These are phyloP conservation scores for Erebia epiphron DNA, from an alignment of 2,888 invertebrate genomes.

Conservation along the genomic window DNA sequence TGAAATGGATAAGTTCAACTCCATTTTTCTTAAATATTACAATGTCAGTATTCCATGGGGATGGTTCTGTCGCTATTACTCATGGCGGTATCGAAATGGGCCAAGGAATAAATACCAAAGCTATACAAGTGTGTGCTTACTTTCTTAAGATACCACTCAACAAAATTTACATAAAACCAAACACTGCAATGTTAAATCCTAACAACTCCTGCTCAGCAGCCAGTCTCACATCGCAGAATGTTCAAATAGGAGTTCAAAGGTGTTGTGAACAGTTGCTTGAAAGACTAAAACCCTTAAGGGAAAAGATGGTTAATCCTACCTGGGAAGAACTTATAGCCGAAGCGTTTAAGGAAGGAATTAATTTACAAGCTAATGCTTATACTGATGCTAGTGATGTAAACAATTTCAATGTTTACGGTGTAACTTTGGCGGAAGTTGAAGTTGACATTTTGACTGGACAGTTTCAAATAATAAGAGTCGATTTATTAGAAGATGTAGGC, in stretches of 20 bases:
- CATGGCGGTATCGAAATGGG: conserved; percentile 88
- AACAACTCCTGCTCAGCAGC: conserved; percentile 84
- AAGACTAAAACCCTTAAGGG: conserved; percentile 71
- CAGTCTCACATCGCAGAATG: conserved; percentile 84
- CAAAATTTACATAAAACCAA: conserved; percentile 83
- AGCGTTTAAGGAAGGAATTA: conserved; percentile 65
- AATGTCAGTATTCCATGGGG: conserved; percentile 87
- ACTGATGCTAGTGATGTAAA: conserved; percentile 39
- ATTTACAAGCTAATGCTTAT: conserved; percentile 51
- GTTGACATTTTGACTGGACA: conserved; percentile 89
- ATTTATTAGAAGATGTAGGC: conserved; percentile 87
- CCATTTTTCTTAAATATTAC: conserved; percentile 79
- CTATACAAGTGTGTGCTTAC: conserved; percentile 87
- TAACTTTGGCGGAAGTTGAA: conserved; percentile 86
- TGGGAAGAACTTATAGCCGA: conserved; percentile 79
- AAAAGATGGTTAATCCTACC: conserved; percentile 66
- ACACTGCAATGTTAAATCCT: conserved; percentile 76
- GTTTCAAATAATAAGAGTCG: conserved; percentile 83
- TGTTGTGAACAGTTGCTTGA: conserved; percentile 73
- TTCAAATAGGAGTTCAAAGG: conserved; percentile 78
- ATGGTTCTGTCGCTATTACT: conserved; percentile 86
- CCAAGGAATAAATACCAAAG: conserved; percentile 91
- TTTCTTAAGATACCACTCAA: conserved; percentile 85
- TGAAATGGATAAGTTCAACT: conserved; percentile 84
- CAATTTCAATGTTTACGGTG: conserved; percentile 77